These are phyloP conservation scores for Oegoconia quadripuncta DNA, from an alignment of 2,888 invertebrate species.

Conservation along the genomic window DNA sequence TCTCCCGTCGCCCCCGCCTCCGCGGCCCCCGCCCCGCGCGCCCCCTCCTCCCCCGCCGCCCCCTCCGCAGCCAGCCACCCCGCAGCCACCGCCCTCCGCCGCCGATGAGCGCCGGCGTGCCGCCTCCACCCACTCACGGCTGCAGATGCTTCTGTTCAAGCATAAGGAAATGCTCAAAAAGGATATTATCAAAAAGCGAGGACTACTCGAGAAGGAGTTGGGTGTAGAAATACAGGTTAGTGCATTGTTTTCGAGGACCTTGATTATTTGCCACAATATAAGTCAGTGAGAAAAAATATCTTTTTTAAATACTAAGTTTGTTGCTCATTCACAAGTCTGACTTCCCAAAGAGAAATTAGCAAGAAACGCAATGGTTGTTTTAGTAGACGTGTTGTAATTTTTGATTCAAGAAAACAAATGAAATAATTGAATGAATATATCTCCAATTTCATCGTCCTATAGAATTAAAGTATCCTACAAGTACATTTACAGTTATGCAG, in stretches of 20 bases:
- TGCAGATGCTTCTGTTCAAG: slow-evolving; percentile 88
- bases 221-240: slow-evolving; percentile 92
- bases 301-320: no score
- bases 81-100: slow-evolving; percentile 23
- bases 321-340: no score
- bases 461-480: no score
- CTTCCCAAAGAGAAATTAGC: no score
- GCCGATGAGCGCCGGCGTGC: slow-evolving; percentile 74
- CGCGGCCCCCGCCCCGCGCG: slow-evolving; percentile 34
- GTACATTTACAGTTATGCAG: no score
- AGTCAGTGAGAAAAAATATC: no score
- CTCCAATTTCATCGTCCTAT: no score
- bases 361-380: no score
- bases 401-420: no score
- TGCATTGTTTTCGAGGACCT: slow-evolving; percentile 4
- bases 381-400: no score
- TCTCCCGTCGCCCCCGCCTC: slow-evolving; percentile 23
- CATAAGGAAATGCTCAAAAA: slow-evolving; percentile 96
- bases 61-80: slow-evolving; percentile 18
- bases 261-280: no score
- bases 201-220: slow-evolving; percentile 91
- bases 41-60: slow-evolving; percentile 49
- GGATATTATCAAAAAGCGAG: slow-evolving; percentile 94
- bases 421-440: no score
- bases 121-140: slow-evolving; percentile 77